Conservation (phyloP, 2,888 invertebrate species). For the Diarsia mendica region DNA sequence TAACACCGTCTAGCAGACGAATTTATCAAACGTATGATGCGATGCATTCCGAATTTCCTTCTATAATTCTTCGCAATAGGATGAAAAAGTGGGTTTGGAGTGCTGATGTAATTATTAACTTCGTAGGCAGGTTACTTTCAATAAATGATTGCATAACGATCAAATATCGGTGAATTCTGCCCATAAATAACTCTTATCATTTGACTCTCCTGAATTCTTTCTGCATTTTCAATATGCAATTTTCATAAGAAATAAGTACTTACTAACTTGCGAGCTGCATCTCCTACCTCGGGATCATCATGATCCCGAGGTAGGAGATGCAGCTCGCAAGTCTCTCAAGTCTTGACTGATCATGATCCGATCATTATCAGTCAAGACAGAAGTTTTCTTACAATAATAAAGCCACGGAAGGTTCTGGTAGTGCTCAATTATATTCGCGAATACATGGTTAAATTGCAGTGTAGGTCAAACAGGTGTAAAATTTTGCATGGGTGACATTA, state of each 20-base stretch:
- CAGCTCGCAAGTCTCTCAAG: no score
- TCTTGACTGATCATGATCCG: not conserved
- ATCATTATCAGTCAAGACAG: not conserved
- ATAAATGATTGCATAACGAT: constrained; percentile 5
- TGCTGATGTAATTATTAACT: not conserved
- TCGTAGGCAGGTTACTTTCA: not conserved
- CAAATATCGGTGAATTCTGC: not conserved
- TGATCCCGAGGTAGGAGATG: no score
- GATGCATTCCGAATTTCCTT: not conserved
- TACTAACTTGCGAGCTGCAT: not conserved
- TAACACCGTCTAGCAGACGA: not conserved
- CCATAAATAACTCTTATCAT: not conserved
- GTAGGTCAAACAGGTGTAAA: not conserved
- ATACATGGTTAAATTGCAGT: constrained; percentile 33
- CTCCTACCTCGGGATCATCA: not conserved
- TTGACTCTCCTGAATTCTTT: not conserved
- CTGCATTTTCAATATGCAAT: not conserved
- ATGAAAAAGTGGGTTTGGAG: not conserved
- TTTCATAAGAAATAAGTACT: not conserved
- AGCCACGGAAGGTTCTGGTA: constrained; percentile 9
- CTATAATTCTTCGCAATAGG: not conserved
- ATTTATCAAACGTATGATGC: not conserved
- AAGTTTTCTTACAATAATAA: constrained; percentile 8
- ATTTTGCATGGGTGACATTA: constrained; percentile 8
- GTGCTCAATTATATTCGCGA: constrained; percentile 17